Conservation (phyloP, 2,797 vertebrate species). For the Hippoglossus hippoglossus region DNA sequence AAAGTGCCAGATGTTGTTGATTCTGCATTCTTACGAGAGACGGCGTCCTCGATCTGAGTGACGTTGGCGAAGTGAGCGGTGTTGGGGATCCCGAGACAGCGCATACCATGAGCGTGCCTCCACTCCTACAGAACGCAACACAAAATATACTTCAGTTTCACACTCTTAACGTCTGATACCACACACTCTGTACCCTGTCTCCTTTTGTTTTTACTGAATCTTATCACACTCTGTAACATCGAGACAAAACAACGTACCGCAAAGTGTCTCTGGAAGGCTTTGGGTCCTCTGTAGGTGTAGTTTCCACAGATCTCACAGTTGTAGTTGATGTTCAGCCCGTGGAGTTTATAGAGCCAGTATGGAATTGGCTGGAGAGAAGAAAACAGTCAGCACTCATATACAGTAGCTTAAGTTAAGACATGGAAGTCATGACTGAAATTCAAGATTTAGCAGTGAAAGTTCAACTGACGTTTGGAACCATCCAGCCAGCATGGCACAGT, state of each 20-base stretch:
- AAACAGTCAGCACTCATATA: background rate
- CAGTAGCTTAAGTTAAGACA: background rate
- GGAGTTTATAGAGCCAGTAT: slow-evolving; percentile 97
- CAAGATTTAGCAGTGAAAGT: background rate
- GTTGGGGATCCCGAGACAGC: slow-evolving; percentile 97
- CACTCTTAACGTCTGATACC: background rate
- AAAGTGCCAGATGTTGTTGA: background rate
- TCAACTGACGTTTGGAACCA: background rate
- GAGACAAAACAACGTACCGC: slow-evolving; percentile 85
- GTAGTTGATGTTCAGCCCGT: slow-evolving; percentile 98
- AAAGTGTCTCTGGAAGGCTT: slow-evolving; percentile 98
- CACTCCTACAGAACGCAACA: slow-evolving; percentile 89
- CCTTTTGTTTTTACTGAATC: background rate
- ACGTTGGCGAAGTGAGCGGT: slow-evolving; percentile 98
- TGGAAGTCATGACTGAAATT: no score
- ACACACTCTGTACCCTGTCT: background rate
- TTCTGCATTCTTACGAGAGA: slow-evolving; percentile 86
- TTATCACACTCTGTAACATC: background rate
- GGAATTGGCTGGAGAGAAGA: slow-evolving; percentile 90
- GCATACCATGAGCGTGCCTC: slow-evolving; percentile 97
- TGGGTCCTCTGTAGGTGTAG: slow-evolving; percentile 97
- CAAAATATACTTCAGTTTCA: slow-evolving; percentile 46
- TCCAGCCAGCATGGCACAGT: background rate
- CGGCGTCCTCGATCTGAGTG: slow-evolving; percentile 98
- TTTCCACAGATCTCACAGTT: slow-evolving; percentile 99